These are phyloP conservation scores for Crematogaster levior DNA, from an alignment of 2,888 invertebrate genomes.

Conservation along the genomic window DNA sequence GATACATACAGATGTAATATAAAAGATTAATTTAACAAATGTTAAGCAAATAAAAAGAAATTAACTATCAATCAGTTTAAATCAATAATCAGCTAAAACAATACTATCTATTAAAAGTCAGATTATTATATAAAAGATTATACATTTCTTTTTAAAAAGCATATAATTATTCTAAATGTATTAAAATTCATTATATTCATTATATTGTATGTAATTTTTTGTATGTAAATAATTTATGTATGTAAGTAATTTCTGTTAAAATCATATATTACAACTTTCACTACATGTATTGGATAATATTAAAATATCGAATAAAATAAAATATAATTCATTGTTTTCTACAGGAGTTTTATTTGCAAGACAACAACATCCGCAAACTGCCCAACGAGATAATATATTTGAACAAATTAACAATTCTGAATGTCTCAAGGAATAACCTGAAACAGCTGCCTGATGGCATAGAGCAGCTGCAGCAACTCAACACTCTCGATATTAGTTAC, in stretches of 20 bases:
- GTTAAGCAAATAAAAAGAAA: too few relatives aligned
- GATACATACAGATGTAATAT: neutral
- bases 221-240: too few relatives aligned
- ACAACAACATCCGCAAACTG: slow-evolving; percentile 90
- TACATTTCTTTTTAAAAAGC: slow-evolving; percentile 9
- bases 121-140: too few relatives aligned
- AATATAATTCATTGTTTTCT: slow-evolving; percentile 24
- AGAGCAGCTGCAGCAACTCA: slow-evolving; percentile 88
- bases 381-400: slow-evolving; percentile 90
- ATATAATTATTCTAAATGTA: neutral
- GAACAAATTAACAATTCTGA: slow-evolving; percentile 89
- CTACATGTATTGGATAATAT: neutral
- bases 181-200: neutral
- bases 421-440: slow-evolving; percentile 91
- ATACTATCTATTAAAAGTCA: neutral
- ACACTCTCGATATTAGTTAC: slow-evolving; percentile 88
- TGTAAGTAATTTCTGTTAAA: neutral
- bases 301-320: too few relatives aligned
- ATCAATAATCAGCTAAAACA: too few relatives aligned
- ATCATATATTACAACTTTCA: neutral
- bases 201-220: too few relatives aligned
- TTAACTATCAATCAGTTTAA: neutral
- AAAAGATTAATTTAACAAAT: neutral
- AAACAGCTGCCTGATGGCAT: slow-evolving; percentile 88
- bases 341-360: slow-evolving; percentile 91